Conservation (phyloP, 2,113 vertebrate genomes). For the Polypterus senegalus region DNA sequence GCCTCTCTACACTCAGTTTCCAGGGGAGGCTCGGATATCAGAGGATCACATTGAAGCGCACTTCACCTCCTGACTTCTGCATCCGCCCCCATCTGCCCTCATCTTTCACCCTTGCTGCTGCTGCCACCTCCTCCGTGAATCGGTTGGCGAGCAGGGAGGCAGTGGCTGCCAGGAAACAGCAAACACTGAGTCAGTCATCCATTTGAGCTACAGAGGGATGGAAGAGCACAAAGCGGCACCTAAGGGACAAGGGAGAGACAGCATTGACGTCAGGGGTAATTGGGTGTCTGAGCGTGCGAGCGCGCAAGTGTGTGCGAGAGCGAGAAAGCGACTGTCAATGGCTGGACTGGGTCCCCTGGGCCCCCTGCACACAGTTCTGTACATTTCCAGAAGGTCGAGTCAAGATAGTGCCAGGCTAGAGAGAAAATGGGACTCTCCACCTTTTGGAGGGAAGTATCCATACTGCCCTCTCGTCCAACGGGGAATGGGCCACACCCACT, state of each 20-base stretch:
- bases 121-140: no score
- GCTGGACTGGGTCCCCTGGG: conserved; percentile 75
- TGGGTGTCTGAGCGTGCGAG: conserved; percentile 71
- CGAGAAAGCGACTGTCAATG: conserved; percentile 64
- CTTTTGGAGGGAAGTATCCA: no score
- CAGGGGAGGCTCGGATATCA: conserved; percentile 66
- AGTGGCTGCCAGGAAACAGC: conserved; percentile 58
- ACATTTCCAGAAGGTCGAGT: conserved; percentile 34
- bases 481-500: no score
- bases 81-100: no score
- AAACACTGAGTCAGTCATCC: conserved; percentile 72
- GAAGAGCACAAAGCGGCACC: conserved; percentile 67
- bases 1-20: conserved; percentile 52
- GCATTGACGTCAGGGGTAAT: conserved; percentile 89
- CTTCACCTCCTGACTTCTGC: no score
- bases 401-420: conserved; percentile 4
- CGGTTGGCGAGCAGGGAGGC: neutral
- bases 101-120: no score
- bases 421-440: no score
- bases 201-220: conserved; percentile 69
- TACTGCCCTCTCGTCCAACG: no score
- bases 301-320: no score
- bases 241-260: conserved; percentile 87
- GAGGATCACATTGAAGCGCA: no score
- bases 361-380: conserved; percentile 27